Evolutionary conservation across 1,140 invertebrate species (phyloP).

Genomic region (Diprion similis): DNA sequence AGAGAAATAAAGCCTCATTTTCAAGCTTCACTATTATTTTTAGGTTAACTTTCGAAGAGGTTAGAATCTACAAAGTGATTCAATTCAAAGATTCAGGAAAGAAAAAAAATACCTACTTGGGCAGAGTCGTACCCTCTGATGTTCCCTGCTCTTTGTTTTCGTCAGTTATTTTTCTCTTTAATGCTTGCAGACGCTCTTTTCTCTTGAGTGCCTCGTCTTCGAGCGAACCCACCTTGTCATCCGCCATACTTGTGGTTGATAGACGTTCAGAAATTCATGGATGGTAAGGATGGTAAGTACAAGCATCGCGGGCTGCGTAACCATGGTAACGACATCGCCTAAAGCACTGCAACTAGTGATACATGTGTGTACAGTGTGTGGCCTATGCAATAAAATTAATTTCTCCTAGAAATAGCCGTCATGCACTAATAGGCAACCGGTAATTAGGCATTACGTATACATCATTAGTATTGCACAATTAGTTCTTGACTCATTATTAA

Average conservation of each 20-base stretch:
- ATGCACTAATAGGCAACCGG: no score
- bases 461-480: no score
- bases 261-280: no score
- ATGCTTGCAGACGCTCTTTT: conserved; percentile 76
- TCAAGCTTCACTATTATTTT: background rate
- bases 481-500: no score
- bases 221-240: conserved; percentile 67
- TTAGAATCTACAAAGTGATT: conserved; percentile 20
- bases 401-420: no score
- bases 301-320: no score
- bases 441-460: no score
- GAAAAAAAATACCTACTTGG: conserved; percentile 60
- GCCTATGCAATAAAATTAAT: no score
- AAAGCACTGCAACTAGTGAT: no score
- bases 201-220: conserved; percentile 82
- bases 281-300: no score
- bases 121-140: conserved; percentile 50
- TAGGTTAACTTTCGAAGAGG: conserved; percentile 10
- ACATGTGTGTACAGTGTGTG: no score
- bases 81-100: conserved; percentile 8
- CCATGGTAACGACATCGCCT: no score
- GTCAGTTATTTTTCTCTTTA: conserved; percentile 71
- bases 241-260: conserved; percentile 38
- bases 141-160: conserved; percentile 47
- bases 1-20: background rate